Evolutionary conservation across 1,140 invertebrate species (phyloP), one percentile per base, ranked within the genome.

Genomic region (Periplaneta americana): DNA sequence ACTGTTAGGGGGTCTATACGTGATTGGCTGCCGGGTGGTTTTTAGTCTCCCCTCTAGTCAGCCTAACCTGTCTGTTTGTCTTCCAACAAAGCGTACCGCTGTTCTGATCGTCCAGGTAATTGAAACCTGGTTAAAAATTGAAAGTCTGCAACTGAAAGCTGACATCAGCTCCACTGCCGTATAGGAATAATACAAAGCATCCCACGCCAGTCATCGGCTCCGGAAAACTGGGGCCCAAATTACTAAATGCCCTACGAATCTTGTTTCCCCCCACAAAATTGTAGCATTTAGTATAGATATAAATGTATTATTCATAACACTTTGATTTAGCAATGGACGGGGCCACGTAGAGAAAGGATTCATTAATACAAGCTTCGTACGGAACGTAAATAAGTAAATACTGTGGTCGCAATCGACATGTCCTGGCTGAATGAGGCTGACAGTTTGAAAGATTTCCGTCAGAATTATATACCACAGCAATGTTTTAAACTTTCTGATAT

Each of bases 81-180:
- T 77, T 77, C 35, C 75, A 77, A 77, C 75, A 77, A 77, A 77
- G 75, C 75, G 75, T n/a, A 77, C 32, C 31, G 33, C 75, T 77
- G 75, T 77, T 77, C 75, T 77, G 22, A 77, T 33, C 75, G 75
- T 77, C 6, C 75, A 77, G 33, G 75, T 77, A 77, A 77, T 77
- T 77, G 75, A 77, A 77, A 77, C 75, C n/a, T 77, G 75, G 75
- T 77, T 77, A 77, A 77, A 77, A 77, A 77, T 77, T 77, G 75
- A 77, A 77, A 33, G 75, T 77, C 32, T 77, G 75, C 35, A n/a
- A 36, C 35, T 33, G 75, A 77, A 77, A 77, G 75, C 75, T 36
- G 35, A 36, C 75, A 34, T 77, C n/a, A 4, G 48, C 22, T 66
- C 48, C 28, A n/a, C 48, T 66, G 48, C 22, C 48, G 48, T n/a